Base-by-base conservation (phyloP, 2,113 vertebrate genomes). In the Orcinus orca region DNA sequence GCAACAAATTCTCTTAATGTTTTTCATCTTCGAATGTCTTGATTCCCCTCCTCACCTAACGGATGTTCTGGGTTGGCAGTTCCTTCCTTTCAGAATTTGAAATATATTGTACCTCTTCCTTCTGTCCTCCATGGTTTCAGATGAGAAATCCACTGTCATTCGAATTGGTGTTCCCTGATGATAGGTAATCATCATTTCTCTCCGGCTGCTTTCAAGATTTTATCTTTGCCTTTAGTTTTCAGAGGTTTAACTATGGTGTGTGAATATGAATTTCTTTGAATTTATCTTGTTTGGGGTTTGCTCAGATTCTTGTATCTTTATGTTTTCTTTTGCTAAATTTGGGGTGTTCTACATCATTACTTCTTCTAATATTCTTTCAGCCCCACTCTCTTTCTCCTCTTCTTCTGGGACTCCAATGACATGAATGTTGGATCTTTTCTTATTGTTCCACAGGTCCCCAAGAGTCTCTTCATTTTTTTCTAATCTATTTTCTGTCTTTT, bases 171-270 rank as follows among this genome's bases (percentile, higher is more conserved):
- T 74, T 81, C 21, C 60, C 25, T 73, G 10, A 73, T 73, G 10
- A 73, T 87, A 88, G 18, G 33, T 71, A 71, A 79, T 53, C 31
- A 26, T 92, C 62, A 74, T 86, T 95, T 91, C 8, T 93, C 33
- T 91, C 82, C 76, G 14, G 26, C 62, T 90, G 17, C 33, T 93
- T 91, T 97, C 67, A 79, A 67, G 38, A 82, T 90, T 65, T 77
- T 91, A 81, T 87, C 47, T 86, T 83, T 92, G 20, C 25, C 70
- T 96, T 93, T 55, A 65, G 68, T 87, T 96, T 92, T 88, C 38
- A 71, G n/a, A 93, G 74, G 71, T 87, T 90, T 83, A 89, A 88
- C 9, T 91, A 26, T 44, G 6, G 68, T 84, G 26, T 70, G n/a
- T 68, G 73, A 26, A 92, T 83, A 47, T 55, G n/a, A 73, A 83